phyloP scores from a whole-genome alignment of 2,888 invertebrate genomes.

The Acleris emargana region DNA sequence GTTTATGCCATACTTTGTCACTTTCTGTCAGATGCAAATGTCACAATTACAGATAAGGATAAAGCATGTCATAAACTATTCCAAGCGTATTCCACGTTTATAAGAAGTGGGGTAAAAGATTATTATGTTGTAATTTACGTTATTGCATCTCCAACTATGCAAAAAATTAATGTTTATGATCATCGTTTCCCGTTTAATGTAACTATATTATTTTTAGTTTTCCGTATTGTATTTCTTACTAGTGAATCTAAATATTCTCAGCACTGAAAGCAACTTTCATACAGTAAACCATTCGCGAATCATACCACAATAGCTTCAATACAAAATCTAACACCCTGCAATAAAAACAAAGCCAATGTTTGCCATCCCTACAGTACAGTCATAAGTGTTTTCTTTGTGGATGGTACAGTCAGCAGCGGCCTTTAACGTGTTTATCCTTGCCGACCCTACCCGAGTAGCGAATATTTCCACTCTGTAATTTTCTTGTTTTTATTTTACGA shows the following conservation, averaged over 20 bases:
- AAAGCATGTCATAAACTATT: too few species aligned
- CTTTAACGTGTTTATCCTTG: conserved; percentile 44
- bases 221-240: neutral
- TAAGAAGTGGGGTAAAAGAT: too few species aligned
- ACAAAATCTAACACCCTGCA: conserved; percentile 5
- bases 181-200: too few species aligned
- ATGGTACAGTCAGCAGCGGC: conserved; percentile 42
- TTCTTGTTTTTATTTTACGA: conserved; percentile 38
- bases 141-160: too few species aligned
- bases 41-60: too few species aligned
- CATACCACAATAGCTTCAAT: neutral
- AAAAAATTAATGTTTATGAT: too few species aligned
- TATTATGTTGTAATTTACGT: too few species aligned
- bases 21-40: too few species aligned
- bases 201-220: neutral
- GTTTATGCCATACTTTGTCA: too few species aligned
- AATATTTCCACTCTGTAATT: conserved; percentile 40
- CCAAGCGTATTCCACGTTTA: too few species aligned
- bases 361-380: conserved; percentile 35
- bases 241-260: neutral
- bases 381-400: conserved; percentile 45
- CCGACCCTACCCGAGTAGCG: conserved; percentile 34
- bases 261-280: neutral
- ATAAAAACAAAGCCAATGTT: conserved; percentile 12
- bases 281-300: neutral